These are phyloP conservation scores for Diachasma alloeum DNA, from an alignment of 1,140 invertebrate genomes.

Conservation along the genomic window DNA sequence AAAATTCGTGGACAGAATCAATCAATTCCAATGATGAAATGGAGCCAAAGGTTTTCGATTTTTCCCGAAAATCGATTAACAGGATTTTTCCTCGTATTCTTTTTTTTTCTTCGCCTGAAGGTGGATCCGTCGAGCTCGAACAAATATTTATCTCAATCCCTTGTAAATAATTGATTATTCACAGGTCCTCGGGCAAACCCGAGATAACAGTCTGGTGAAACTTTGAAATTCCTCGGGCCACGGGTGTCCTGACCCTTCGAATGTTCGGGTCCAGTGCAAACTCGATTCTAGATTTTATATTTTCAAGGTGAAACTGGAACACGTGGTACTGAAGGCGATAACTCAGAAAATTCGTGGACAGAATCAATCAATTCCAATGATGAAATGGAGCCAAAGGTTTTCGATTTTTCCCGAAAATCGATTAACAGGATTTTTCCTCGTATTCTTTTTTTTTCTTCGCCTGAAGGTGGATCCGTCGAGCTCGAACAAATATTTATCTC, in stretches of 20 bases:
- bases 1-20: background rate
- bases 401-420: background rate
- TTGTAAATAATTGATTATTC: background rate
- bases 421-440: background rate
- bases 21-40: background rate
- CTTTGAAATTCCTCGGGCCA: background rate
- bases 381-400: background rate
- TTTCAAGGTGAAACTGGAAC: background rate
- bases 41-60: background rate
- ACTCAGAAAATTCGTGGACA: conserved; percentile 1
- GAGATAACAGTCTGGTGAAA: background rate
- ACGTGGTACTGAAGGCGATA: conserved; percentile 11
- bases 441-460: background rate
- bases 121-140: background rate
- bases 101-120: background rate
- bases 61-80: background rate
- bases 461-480: background rate
- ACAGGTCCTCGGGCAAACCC: too few relatives aligned
- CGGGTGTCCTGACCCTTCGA: background rate
- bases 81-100: background rate
- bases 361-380: background rate
- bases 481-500: background rate
- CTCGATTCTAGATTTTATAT: background rate
- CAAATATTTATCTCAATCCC: background rate
- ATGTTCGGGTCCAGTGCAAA: background rate